A percentile compares a stretch with the other conserved stretches of the same genome.
Evolutionary conservation across 2,113 vertebrate genomes (phyloP).

Genomic region (Lampris incognitus): DNA sequence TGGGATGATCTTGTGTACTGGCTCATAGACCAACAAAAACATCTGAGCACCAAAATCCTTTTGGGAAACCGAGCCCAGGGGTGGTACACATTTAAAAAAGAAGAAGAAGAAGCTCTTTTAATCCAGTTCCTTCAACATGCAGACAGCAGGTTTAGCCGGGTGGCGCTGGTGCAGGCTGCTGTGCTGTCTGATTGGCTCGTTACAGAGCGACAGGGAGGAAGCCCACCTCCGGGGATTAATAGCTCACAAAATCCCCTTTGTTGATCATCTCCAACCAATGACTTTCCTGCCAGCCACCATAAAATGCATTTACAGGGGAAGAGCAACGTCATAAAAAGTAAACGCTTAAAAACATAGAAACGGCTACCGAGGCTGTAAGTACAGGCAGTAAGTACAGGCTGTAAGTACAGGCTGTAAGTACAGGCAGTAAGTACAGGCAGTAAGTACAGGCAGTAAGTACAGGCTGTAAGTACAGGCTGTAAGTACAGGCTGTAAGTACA

Average conservation of each 20-base stretch:
- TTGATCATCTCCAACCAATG: conserved; percentile 49
- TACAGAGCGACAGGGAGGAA: conserved; percentile 52
- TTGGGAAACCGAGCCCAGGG: background rate
- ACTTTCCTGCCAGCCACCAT: conserved; percentile 45
- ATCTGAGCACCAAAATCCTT: background rate
- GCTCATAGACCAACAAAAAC: background rate
- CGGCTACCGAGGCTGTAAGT: background rate
- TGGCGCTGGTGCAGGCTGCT: conserved; percentile 53
- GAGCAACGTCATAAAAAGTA: conserved; percentile 40
- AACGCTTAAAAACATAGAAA: conserved; percentile 39
- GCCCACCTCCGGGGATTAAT: conserved; percentile 55
- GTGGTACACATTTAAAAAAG: conserved; percentile 29
- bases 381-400: background rate
- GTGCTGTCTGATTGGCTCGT: conserved; percentile 69
- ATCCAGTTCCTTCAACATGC: background rate
- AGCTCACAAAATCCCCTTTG: conserved; percentile 67
- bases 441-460: no score
- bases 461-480: conserved; percentile 39
- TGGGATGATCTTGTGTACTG: background rate
- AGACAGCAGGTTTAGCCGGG: conserved; percentile 52
- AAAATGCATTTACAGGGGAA: conserved; percentile 54
- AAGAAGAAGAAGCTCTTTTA: conserved; percentile 10
- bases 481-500: background rate
- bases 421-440: no score
- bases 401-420: no score